A percentile compares a stretch with the other conserved stretches of the same genome.
Conservation (phyloP, 2,113 vertebrate species). For the Apodemus speciosus region DNA sequence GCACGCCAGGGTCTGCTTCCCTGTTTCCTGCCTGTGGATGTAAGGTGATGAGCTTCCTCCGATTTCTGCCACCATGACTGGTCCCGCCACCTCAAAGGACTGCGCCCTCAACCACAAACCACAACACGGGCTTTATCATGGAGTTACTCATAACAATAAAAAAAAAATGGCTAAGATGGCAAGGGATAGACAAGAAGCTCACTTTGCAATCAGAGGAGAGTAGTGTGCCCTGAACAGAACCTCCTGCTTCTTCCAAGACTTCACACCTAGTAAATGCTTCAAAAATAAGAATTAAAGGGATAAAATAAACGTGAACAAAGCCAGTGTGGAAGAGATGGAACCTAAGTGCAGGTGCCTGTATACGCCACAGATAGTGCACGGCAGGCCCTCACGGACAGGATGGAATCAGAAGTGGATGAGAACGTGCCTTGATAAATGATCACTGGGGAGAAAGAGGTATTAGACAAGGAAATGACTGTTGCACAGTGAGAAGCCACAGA, state of each 20-base stretch:
- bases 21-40: neutral
- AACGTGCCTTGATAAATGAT: neutral
- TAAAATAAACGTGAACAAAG: neutral
- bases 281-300: constrained; percentile 2
- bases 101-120: neutral
- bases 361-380: neutral
- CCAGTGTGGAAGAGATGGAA: neutral
- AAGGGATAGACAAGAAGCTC: neutral
- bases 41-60: neutral
- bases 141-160: neutral
- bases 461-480: neutral
- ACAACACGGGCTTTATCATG: neutral
- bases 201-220: neutral
- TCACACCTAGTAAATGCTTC: neutral
- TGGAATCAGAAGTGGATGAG: neutral
- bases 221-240: neutral
- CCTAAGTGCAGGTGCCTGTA: neutral
- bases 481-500: neutral
- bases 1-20: neutral
- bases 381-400: neutral
- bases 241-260: neutral
- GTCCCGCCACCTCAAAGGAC: neutral
- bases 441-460: neutral
- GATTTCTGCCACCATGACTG: too few relatives aligned
- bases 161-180: neutral